These are phyloP conservation scores for Cyrtonyx montezumae DNA, from an alignment of 2,113 vertebrate genomes.

Conservation along the genomic window DNA sequence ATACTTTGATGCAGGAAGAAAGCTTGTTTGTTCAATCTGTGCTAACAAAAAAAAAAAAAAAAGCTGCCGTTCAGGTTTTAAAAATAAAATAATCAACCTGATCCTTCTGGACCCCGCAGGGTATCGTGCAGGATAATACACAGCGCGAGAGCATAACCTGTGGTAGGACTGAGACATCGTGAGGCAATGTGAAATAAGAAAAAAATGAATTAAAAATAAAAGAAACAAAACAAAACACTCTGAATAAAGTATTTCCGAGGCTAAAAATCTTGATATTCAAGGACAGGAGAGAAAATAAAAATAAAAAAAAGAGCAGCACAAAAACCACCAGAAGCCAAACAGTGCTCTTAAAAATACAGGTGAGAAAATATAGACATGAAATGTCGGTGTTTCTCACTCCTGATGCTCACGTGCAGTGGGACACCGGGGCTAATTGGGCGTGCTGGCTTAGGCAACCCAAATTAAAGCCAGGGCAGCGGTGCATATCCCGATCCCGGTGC, in stretches of 20 bases:
- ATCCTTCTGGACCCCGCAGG: slow-evolving; percentile 35
- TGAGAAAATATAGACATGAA: slow-evolving; percentile 18
- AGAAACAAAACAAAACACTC: slow-evolving; percentile 27
- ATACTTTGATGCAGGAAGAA: slow-evolving; percentile 66
- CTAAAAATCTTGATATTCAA: slow-evolving; percentile 29
- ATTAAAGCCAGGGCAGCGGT: rapidly evolving
- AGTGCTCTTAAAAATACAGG: not conserved
- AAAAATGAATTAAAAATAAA: not conserved
- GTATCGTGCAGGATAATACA: not conserved
- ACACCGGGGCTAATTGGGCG: not conserved
- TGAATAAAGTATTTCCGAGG: not conserved
- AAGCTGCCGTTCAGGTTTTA: slow-evolving; percentile 30
- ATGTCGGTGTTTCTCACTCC: not conserved
- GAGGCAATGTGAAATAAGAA: slow-evolving; percentile 16
- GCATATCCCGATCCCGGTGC: rapidly evolving
- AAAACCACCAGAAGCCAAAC: not conserved
- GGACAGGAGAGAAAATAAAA: not conserved
- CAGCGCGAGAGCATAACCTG: not conserved
- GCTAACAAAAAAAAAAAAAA: slow-evolving; percentile 55
- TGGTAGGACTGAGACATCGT: not conserved
- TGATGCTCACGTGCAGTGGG: not conserved
- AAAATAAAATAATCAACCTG: slow-evolving; percentile 54
- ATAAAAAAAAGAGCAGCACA: not conserved
- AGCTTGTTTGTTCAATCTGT: slow-evolving; percentile 70
- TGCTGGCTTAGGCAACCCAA: rapidly evolving